phyloP scores from a whole-genome alignment of 2,797 vertebrate genomes.

The Cryptoprocta ferox region DNA sequence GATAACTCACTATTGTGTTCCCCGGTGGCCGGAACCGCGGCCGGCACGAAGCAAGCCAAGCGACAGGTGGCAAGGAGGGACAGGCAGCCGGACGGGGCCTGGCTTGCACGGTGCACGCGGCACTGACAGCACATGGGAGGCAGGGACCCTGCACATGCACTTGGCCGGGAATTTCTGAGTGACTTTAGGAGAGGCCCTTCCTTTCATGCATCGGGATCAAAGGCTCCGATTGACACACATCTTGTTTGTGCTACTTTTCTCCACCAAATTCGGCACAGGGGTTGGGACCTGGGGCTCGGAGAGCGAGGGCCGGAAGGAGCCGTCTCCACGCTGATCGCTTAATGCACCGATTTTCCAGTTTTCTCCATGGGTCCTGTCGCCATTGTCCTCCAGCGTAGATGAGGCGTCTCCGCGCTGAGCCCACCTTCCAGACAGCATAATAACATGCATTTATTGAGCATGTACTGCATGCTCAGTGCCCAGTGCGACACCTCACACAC shows the following conservation, averaged over 20 bases:
- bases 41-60: accelerated
- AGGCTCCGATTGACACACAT: neutral
- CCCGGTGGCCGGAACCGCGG: accelerated
- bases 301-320: neutral
- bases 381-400: no score
- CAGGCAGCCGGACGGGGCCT: neutral
- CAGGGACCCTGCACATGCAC: neutral
- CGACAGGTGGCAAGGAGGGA: accelerated
- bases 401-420: neutral
- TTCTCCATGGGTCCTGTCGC: accelerated
- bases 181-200: constrained; percentile 50
- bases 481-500: no score
- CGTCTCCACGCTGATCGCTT: neutral
- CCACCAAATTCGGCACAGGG: constrained; percentile 37
- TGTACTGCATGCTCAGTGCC: neutral
- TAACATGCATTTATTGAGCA: neutral
- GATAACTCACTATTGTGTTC: accelerated
- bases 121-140: neutral
- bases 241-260: constrained; percentile 68
- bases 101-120: neutral
- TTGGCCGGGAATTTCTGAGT: neutral
- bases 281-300: neutral
- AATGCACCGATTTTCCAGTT: accelerated
- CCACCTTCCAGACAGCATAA: neutral
- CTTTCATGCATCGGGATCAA: constrained; percentile 45